A percentile compares a stretch with the other conserved stretches of the same genome.
These are phyloP conservation scores for Microcebus griseorufus DNA, from an alignment of 2,113 vertebrate species.

Conservation along the genomic window DNA sequence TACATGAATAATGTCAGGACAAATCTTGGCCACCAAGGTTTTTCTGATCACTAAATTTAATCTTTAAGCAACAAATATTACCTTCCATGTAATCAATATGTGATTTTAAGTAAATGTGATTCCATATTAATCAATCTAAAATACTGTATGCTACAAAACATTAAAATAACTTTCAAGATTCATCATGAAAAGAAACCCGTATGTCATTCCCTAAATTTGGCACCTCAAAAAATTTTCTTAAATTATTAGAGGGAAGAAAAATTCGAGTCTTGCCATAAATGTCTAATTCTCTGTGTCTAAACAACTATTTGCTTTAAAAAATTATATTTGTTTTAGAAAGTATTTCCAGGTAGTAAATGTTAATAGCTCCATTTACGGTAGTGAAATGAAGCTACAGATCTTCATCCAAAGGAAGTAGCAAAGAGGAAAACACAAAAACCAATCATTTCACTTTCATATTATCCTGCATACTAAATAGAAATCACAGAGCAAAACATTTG, in stretches of 20 bases:
- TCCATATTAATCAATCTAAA: not conserved
- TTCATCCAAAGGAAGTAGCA: not conserved
- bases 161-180: conserved; percentile 30
- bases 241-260: not conserved
- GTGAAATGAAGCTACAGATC: not conserved
- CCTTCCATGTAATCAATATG: not conserved
- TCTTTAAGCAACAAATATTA: not conserved
- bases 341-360: not conserved
- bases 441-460: not conserved
- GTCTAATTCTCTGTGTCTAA: not conserved
- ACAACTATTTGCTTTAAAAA: not conserved
- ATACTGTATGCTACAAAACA: not conserved
- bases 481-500: not conserved
- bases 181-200: not conserved
- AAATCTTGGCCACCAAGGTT: not conserved
- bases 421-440: not conserved
- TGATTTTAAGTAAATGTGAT: not conserved
- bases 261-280: not conserved
- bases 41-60: conserved; percentile 15
- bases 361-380: not conserved
- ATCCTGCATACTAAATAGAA: conserved; percentile 23
- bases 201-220: not conserved
- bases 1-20: not conserved
- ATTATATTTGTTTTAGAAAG: not conserved
- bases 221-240: not conserved